Evolutionary conservation across 1,140 invertebrate genomes (phyloP).

Genomic region (Cotesia chilonis): DNA sequence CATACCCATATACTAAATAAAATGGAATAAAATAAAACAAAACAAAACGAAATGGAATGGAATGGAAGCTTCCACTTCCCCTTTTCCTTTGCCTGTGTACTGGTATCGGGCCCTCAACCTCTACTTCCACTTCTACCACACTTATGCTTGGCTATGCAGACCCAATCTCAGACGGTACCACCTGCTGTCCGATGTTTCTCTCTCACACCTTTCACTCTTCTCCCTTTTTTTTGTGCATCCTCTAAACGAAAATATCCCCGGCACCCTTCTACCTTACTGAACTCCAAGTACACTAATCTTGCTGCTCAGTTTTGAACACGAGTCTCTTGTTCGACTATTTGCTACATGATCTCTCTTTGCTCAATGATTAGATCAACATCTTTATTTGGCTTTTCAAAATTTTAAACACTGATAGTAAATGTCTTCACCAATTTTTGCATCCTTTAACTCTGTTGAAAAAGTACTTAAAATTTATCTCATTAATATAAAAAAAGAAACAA

Average conservation of each 20-base stretch:
- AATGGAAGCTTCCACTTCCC: too few relatives aligned
- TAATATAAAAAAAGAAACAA: too few relatives aligned
- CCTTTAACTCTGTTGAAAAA: too few relatives aligned
- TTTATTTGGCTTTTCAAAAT: neutral
- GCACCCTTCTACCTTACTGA: neutral
- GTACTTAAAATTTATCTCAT: too few relatives aligned
- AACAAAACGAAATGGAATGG: too few relatives aligned
- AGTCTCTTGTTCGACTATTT: slow-evolving; percentile 11
- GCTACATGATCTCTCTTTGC: neutral
- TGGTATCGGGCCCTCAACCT: too few relatives aligned
- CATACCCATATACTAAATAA: neutral
- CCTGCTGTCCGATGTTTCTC: slow-evolving; percentile 17
- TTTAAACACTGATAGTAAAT: too few relatives aligned
- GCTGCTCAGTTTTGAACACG: slow-evolving; percentile 14
- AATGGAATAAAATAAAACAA: neutral
- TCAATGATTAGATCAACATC: neutral
- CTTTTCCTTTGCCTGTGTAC: too few relatives aligned
- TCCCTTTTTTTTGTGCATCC: neutral
- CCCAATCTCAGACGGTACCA: slow-evolving; percentile 15
- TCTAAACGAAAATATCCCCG: neutral
- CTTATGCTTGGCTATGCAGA: neutral
- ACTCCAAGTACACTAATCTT: neutral
- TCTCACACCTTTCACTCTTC: neutral
- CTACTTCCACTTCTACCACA: too few relatives aligned
- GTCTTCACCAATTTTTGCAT: too few relatives aligned